Evolutionary conservation across 2,113 vertebrate genomes (phyloP), one percentile per base, ranked within the genome.

Genomic region (Lophius piscatorius): DNA sequence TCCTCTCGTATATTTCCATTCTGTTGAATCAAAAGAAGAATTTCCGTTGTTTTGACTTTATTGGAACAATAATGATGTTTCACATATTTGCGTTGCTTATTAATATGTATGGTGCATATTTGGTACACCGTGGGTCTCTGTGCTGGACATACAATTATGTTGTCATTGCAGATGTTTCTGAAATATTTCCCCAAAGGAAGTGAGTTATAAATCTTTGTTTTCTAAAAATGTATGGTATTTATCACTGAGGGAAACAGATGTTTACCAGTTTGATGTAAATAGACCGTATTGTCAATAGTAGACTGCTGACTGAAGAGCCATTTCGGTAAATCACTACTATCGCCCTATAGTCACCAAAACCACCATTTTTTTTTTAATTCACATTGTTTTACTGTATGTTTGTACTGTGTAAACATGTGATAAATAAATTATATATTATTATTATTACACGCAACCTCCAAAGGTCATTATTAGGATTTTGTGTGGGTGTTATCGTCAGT

Each of bases 1-100:
- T 84, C 56, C 72, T 47, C 44, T 68, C 46, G 46, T 74, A 67
- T 49, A 67, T 76, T 60, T 36, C 31, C 21, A 26, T 44, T 58
- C 42, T 57, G 50, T 68, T 28, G 51, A 60, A 14, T 26, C 45
- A 29, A 60, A 51, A 47, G 45, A 74, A 75, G 9, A 3, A 31
- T 40, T 48, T 16, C 18, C 41, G 71, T 68, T 44, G 23, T 57
- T 74, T 54, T 44, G 9, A 5, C 18, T 20, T 35, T 56, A 45
- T 26, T 63, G 24, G 34, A 26, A 36, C n/a, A 29, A 23, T 13
- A 5, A 13, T 14, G 18, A 11, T 29, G 26, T 49, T 61, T 5
- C 5, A 2, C 38, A n/a, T 2, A 1, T 24, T 45, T 36, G 28
- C 8, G 9, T 0, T 33, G 26, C 21, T 17, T 54, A 13, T 67